Evolutionary conservation across 2,113 vertebrate genomes (phyloP), one percentile per base, ranked within the genome.

Genomic region (Rafetus swinhoei): DNA sequence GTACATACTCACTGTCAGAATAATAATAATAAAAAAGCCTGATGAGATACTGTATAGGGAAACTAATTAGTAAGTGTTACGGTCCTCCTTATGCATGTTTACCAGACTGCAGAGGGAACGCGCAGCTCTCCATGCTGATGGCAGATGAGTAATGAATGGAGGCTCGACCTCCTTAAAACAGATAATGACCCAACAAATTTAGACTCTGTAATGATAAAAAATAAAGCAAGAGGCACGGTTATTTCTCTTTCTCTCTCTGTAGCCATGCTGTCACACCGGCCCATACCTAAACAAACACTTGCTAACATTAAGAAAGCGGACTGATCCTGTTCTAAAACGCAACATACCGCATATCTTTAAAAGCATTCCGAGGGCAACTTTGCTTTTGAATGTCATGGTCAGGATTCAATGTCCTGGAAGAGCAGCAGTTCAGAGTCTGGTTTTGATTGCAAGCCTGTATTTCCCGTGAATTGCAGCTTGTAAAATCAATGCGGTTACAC

Each of bases 61-160:
- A 94, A 81, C 54, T 92, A 93, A 97, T 96, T 94, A 95, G 32
- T 85, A 91, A 95, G 59, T 65, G n/a, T 84, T 87, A 54, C 6
- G n/a, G 2, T 57, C 84, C 5, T 79, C 25, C 80, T 93, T 93
- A 79, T 91, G 32, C 50, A 18, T 69, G 22, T 69, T 94, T 4
- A 8, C 90, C 85, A 79, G 88, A 87, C 72, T 79, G 89, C 83
- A 93, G 53, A 88, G 35, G 87, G 79, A 94, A 62, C 54, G 29
- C 54, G 86, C 32, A 7, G 32, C 24, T 91, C 81, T 86, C 60
- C 39, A 55, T 72, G 62, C 84, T 86, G 74, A 79, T 84, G 84
- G 90, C 85, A 96, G 74, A 74, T 76, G 52, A 94, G 88, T 79
- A 92, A 95, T 6, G 50, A 93, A 56, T 29, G 22, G 69, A 72